Evolutionary conservation across 2,797 vertebrate genomes (phyloP).

Genomic region (Dendrocincla fuliginosa): DNA sequence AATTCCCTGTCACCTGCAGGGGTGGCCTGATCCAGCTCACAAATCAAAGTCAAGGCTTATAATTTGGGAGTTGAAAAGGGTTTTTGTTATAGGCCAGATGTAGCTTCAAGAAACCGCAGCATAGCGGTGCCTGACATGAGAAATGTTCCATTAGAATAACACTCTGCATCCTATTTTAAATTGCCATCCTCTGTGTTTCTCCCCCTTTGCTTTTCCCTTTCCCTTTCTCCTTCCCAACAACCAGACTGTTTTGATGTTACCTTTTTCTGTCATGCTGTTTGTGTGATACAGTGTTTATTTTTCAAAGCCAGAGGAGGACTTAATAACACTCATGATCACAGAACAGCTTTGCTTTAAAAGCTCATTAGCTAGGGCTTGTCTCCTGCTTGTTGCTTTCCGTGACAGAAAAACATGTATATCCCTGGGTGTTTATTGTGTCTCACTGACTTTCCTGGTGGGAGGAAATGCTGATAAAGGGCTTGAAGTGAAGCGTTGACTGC

Average conservation of each 20-base stretch:
- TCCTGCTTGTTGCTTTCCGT: neutral
- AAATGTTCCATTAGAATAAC: neutral
- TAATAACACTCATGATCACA: slow-evolving; percentile 18
- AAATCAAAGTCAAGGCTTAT: neutral
- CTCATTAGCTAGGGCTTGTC: slow-evolving; percentile 24
- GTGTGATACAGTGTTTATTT: neutral
- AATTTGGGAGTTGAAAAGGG: neutral
- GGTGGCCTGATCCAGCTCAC: neutral
- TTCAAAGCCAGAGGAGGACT: neutral
- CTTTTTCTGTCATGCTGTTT: neutral
- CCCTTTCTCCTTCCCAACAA: neutral
- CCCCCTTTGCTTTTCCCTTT: neutral
- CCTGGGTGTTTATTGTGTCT: neutral
- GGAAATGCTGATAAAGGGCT: neutral
- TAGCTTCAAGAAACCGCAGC: neutral
- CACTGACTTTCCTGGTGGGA: neutral
- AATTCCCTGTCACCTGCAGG: neutral
- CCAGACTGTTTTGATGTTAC: neutral
- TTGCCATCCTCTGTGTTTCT: neutral
- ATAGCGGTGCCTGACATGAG: neutral
- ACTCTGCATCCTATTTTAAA: neutral
- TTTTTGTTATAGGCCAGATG: neutral
- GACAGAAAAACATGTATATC: neutral
- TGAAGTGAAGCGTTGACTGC: neutral
- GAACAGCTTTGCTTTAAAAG: slow-evolving; percentile 33